Evolutionary conservation across 2,113 vertebrate species (phyloP), one percentile per base, ranked within the genome.

Genomic region (Pontoporia blainvillei): DNA sequence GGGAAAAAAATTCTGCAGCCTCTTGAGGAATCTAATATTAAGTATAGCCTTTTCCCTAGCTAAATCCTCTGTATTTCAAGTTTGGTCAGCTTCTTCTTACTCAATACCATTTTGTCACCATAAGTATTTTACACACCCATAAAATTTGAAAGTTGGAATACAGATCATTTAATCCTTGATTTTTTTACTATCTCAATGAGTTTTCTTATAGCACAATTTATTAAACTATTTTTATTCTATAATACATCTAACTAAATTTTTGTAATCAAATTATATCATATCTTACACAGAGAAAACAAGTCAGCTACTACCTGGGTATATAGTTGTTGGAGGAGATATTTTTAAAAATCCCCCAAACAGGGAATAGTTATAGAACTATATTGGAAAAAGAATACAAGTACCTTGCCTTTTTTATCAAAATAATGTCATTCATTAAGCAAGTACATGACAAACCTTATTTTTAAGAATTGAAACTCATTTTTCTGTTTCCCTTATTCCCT

Each of bases 131-230:
- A 11, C 29, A 44, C 62, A 78, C 10, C 4, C 61, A 73, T 73
- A 66, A 73, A 90, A 81, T 67, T 54, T 92, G 75, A 96, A 96
- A 91, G 17, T 66, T 87, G 7, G 17, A 83, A 76, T 73, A 66
- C 2, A 76, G 59, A 86, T 85, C 29, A 91, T 61, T 86, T 92
- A 4, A 44, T 27, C 59, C 36, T 85, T 87, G 3, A 61, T 39
- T 49, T 59, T 85, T 49, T 90, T 66, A 75, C 34, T 78, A 96
- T 36, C 9, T 88, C 44, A 62, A 29, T 1, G 59, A 84, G 4
- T 72, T 92, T 75, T 86, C 15, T 91, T n/a, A 10, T 29, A 36
- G 29, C n/a, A 87, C 54, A 69, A 71, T 21, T 14, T 89, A 87
- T 67, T 95, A 72, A 86, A 73, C 5, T 62, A 44, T 34, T 87